Conservation (phyloP, 2,888 invertebrate species). For the Plagodis pulveraria region DNA sequence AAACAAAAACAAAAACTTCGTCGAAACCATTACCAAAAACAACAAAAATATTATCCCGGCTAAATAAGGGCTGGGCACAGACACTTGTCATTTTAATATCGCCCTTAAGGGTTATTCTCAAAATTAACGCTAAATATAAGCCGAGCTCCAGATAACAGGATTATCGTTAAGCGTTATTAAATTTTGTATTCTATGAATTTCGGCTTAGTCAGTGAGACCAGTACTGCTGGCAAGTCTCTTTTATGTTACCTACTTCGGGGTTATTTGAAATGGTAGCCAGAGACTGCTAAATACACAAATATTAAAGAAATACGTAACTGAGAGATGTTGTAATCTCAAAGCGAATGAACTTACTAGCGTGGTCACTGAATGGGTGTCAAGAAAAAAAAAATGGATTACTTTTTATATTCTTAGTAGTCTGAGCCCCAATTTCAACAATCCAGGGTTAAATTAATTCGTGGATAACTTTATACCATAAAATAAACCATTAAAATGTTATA, state of each 20-base stretch:
- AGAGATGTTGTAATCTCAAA: too few relatives aligned
- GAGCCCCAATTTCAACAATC: too few relatives aligned
- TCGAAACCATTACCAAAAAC: slow-evolving; percentile 6
- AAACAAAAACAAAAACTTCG: not conserved
- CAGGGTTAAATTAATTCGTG: too few relatives aligned
- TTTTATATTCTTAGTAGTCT: too few relatives aligned
- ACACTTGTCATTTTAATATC: slow-evolving; percentile 38
- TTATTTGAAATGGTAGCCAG: slow-evolving; percentile 17
- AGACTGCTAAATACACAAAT: too few relatives aligned
- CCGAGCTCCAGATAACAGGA: slow-evolving; percentile 31
- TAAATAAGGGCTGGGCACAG: slow-evolving; percentile 24
- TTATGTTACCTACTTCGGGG: slow-evolving; percentile 12
- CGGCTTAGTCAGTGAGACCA: slow-evolving; percentile 28
- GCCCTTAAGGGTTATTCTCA: slow-evolving; percentile 32
- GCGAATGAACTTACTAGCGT: too few relatives aligned
- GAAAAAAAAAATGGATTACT: too few relatives aligned
- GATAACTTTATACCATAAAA: too few relatives aligned
- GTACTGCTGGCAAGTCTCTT: slow-evolving; percentile 11
- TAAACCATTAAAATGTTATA: too few relatives aligned
- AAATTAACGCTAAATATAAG: slow-evolving; percentile 33
- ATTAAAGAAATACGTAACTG: too few relatives aligned
- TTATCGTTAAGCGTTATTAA: slow-evolving; percentile 36
- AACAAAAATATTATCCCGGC: slow-evolving; percentile 25
- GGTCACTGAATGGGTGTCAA: too few relatives aligned
- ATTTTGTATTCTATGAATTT: slow-evolving; percentile 35